phyloP scores from a whole-genome alignment of 2,797 vertebrate genomes.

The Scolopax rusticola region DNA sequence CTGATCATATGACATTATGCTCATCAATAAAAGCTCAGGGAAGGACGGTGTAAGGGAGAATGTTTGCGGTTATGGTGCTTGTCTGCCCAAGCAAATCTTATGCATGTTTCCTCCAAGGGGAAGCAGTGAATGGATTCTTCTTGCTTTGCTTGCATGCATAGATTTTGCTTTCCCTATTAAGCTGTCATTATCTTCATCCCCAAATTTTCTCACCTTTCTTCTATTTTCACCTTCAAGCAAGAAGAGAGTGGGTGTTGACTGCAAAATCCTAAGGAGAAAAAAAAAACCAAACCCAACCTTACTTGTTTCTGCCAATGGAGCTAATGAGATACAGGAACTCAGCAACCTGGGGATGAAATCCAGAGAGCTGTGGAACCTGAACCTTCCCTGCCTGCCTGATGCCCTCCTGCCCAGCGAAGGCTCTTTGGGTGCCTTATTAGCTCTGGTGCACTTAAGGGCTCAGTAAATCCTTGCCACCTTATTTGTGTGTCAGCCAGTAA shows the following conservation, averaged over 20 bases:
- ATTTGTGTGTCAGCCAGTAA: not conserved
- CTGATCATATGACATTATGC: not conserved
- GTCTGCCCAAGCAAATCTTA: not conserved
- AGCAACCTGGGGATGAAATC: not conserved
- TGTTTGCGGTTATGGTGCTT: not conserved
- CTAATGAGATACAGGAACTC: not conserved
- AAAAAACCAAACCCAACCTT: accelerated
- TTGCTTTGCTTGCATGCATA: not conserved
- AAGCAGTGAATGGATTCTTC: not conserved
- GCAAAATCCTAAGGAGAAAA: not conserved
- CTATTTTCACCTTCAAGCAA: not conserved
- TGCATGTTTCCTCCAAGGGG: accelerated
- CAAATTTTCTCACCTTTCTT: not conserved
- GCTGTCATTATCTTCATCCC: not conserved
- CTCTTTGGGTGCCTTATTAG: not conserved
- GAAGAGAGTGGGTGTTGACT: not conserved
- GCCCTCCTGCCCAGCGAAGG: not conserved
- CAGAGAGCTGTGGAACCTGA: not conserved
- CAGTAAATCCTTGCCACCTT: not conserved
- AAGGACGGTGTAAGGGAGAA: not conserved
- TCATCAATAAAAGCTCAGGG: not conserved
- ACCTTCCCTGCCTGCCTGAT: not conserved
- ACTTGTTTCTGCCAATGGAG: not conserved
- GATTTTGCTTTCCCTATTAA: not conserved
- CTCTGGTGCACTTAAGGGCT: not conserved